Conservation (phyloP, 2,797 vertebrate genomes). For the Lacerta agilis region DNA sequence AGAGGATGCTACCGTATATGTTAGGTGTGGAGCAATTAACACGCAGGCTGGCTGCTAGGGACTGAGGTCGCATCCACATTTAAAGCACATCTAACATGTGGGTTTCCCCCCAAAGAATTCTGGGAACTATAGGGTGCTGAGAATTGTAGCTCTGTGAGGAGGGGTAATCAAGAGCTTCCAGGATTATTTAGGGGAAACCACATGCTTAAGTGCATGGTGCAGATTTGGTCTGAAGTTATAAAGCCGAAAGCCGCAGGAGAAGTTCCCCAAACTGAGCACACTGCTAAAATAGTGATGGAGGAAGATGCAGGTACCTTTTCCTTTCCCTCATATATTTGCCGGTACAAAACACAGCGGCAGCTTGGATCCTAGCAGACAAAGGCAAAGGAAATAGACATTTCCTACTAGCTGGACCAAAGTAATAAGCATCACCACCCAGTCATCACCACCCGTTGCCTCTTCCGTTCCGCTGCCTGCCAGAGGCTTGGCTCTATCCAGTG, state of each 20-base stretch:
- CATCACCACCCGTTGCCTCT: neutral
- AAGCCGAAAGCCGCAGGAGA: neutral
- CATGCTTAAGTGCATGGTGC: neutral
- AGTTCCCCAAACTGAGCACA: neutral
- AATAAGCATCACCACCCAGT: neutral
- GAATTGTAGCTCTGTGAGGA: no score
- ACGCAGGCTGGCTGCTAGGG: no score
- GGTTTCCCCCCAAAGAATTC: no score
- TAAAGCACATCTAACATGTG: no score
- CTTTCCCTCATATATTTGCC: neutral
- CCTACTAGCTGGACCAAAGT: neutral
- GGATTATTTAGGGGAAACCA: no score
- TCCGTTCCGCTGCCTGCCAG: neutral
- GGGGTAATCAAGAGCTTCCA: no score
- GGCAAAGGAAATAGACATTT: neutral
- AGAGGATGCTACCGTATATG: neutral
- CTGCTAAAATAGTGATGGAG: neutral
- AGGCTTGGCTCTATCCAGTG: neutral
- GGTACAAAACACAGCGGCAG: neutral
- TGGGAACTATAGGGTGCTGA: no score
- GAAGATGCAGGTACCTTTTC: neutral
- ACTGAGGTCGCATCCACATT: no score
- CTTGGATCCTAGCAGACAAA: neutral
- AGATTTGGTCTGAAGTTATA: no score
- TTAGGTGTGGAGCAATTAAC: neutral